A percentile compares a stretch with the other conserved stretches of the same genome.
These are phyloP conservation scores for Diceros bicornis DNA, from an alignment of 2,797 vertebrate genomes.

Conservation along the genomic window DNA sequence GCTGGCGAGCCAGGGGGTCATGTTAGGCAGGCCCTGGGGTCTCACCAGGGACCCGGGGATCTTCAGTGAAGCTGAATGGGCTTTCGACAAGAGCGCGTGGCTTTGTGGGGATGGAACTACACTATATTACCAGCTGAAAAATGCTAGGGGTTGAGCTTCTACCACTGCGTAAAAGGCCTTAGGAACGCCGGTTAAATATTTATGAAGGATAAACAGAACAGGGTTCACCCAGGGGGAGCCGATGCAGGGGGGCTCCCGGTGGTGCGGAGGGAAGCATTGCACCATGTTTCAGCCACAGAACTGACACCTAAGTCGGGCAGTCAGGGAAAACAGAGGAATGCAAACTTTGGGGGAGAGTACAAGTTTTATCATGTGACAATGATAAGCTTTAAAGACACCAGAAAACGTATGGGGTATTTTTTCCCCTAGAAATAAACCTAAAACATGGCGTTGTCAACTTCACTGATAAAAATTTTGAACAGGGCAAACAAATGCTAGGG, in stretches of 20 bases:
- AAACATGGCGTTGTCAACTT: neutral
- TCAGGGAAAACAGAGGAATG: neutral
- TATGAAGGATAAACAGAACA: neutral
- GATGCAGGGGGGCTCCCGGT: rapidly evolving
- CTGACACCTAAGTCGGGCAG: rapidly evolving
- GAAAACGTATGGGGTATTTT: neutral
- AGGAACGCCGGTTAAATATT: rapidly evolving
- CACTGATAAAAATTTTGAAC: neutral
- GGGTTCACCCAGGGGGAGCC: neutral
- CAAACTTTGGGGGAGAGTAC: rapidly evolving
- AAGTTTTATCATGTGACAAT: neutral
- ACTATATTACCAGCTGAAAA: rapidly evolving
- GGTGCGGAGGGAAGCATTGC: too few relatives aligned
- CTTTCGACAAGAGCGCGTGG: neutral
- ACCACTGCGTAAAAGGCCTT: neutral
- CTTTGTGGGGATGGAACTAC: neutral
- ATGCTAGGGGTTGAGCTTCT: neutral
- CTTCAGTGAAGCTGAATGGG: rapidly evolving
- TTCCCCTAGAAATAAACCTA: neutral
- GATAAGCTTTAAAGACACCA: neutral
- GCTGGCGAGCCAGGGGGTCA: rapidly evolving
- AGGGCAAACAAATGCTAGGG: neutral
- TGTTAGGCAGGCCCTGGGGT: rapidly evolving
- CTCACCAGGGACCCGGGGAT: rapidly evolving
- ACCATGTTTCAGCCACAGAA: rapidly evolving